These are phyloP conservation scores for Lasioglossum baleicum DNA, from an alignment of 1,140 invertebrate genomes.

Conservation along the genomic window DNA sequence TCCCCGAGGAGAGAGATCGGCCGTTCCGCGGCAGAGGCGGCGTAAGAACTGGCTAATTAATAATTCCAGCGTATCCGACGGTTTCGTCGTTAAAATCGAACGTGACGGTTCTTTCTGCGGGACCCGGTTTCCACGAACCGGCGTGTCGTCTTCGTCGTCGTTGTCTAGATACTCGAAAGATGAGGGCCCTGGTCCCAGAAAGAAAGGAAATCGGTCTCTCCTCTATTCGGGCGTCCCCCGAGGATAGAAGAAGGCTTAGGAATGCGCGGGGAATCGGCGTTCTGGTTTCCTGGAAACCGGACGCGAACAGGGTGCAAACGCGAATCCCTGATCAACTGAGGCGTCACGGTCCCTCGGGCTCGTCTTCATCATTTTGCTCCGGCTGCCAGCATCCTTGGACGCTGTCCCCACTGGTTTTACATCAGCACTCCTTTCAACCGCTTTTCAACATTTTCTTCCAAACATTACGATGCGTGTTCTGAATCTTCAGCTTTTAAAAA, in stretches of 20 bases:
- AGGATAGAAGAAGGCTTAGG: slow-evolving; percentile 47
- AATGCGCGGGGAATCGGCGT: slow-evolving; percentile 30
- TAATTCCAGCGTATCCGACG: slow-evolving; percentile 70
- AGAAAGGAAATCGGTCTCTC: slow-evolving; percentile 30
- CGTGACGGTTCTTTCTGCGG: slow-evolving; percentile 45
- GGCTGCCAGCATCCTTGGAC: neutral
- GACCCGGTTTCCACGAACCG: slow-evolving; percentile 56
- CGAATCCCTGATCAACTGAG: neutral
- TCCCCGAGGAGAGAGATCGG: slow-evolving; percentile 48
- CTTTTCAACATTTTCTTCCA: neutral
- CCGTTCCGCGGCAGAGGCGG: neutral
- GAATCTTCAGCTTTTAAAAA: too few species aligned
- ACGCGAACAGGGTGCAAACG: neutral
- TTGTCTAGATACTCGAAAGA: slow-evolving; percentile 27
- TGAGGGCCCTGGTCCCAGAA: slow-evolving; percentile 1
- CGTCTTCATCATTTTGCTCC: neutral
- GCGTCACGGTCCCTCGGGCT: neutral
- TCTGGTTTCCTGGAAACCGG: slow-evolving; percentile 43
- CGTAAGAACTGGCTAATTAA: slow-evolving; percentile 73
- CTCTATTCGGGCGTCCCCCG: slow-evolving; percentile 38
- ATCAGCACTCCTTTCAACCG: too few species aligned
- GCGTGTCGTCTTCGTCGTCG: neutral
- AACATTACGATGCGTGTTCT: too few species aligned
- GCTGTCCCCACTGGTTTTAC: neutral
- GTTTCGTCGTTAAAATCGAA: slow-evolving; percentile 68